A percentile compares a stretch with the other conserved stretches of the same genome.
phyloP scores from a whole-genome alignment of 2,797 vertebrate species.

The Crax fasciolata region DNA sequence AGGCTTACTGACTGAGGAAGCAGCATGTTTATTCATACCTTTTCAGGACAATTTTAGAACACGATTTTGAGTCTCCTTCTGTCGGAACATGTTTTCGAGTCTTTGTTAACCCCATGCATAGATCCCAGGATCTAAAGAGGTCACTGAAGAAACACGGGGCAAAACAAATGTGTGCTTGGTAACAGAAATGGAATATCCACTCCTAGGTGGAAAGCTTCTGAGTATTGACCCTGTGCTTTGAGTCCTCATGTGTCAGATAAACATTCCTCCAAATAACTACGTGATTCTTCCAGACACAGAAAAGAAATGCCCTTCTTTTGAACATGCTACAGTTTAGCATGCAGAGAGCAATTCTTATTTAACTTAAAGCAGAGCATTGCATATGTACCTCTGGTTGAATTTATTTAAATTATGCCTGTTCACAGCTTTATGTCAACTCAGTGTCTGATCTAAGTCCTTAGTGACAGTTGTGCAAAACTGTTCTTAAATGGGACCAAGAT shows the following conservation, averaged over 20 bases:
- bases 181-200: neutral
- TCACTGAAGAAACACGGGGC: neutral
- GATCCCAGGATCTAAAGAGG: neutral
- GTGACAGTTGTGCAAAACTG: neutral
- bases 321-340: neutral
- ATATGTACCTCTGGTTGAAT: neutral
- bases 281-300: neutral
- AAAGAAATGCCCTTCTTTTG: neutral
- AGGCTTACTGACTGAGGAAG: neutral
- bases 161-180: neutral
- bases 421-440: neutral
- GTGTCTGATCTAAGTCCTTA: neutral
- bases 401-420: neutral
- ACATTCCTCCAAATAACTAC: neutral
- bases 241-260: neutral
- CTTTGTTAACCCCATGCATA: neutral
- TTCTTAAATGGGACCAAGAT: conserved; percentile 25
- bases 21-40: neutral
- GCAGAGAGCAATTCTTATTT: neutral
- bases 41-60: conserved; percentile 16
- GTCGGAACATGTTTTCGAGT: neutral
- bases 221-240: neutral
- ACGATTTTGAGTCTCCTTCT: neutral
- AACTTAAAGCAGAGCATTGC: neutral
- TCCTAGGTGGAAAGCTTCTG: neutral